Percentiles rank a stretch among this genome's conserved stretches.
Conservation (phyloP, 2,113 vertebrate genomes). For the Choloepus hoffmanni region DNA sequence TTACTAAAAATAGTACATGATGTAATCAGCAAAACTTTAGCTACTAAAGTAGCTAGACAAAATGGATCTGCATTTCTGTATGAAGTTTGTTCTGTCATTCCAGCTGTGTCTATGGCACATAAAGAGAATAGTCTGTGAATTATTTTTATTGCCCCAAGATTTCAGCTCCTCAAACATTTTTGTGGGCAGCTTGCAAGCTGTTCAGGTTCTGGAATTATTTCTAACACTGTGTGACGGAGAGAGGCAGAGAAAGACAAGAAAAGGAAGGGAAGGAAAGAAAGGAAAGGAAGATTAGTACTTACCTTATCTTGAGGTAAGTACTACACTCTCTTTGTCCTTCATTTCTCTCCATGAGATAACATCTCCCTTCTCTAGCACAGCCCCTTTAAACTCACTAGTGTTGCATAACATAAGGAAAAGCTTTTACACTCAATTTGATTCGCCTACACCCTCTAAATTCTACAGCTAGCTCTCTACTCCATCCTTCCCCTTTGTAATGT, state of each 20-base stretch:
- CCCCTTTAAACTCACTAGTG: background rate
- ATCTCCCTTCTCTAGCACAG: background rate
- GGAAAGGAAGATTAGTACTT: background rate
- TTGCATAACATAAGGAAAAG: background rate
- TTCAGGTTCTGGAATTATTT: conserved; percentile 58
- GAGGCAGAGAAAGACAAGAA: background rate
- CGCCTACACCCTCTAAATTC: conserved; percentile 45
- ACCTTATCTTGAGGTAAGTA: background rate
- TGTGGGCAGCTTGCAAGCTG: conserved; percentile 64
- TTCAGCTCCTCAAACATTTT: conserved; percentile 80
- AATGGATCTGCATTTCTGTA: conserved; percentile 76
- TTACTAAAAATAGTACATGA: conserved; percentile 89
- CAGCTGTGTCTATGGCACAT: conserved; percentile 79
- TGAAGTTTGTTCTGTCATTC: conserved; percentile 83
- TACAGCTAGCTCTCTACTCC: conserved; percentile 13
- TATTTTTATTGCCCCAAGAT: conserved; percentile 81
- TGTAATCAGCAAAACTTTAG: conserved; percentile 85
- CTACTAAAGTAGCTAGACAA: conserved; percentile 79
- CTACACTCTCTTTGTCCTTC: background rate
- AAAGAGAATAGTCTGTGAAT: conserved; percentile 81
- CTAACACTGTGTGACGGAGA: conserved; percentile 49
- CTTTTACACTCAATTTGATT: background rate
- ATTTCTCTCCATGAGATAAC: background rate
- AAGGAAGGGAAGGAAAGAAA: background rate
- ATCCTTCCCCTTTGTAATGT: conserved; percentile 46